Percentiles rank a stretch among this genome's conserved stretches.
Evolutionary conservation across 1,140 invertebrate species (phyloP).

Genomic region (Cydia fagiglandana): DNA sequence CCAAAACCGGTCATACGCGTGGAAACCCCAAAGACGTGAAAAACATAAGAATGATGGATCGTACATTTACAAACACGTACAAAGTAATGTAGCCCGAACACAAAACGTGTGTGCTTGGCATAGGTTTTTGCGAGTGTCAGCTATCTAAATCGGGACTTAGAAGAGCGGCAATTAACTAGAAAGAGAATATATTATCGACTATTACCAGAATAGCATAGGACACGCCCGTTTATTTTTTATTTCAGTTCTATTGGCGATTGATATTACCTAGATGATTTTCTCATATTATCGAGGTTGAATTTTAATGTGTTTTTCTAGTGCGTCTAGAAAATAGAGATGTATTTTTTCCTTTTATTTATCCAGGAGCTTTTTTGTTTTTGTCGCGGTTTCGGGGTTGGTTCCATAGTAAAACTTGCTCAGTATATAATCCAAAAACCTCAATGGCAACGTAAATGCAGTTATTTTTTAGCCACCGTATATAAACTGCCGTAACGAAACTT

Average conservation of each 20-base stretch:
- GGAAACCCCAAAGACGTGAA: background rate
- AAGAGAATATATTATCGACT: background rate
- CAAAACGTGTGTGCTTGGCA: background rate
- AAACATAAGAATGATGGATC: slow-evolving; percentile 27
- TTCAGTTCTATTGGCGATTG: background rate
- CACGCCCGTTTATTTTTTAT: background rate
- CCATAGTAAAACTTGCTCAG: too few species aligned
- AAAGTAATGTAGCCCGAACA: slow-evolving; percentile 2
- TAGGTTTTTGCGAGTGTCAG: background rate
- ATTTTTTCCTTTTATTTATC: too few species aligned
- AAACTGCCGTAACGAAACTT: background rate
- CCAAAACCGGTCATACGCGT: slow-evolving; percentile 5
- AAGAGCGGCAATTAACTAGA: background rate
- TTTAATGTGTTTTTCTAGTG: background rate
- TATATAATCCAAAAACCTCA: too few species aligned
- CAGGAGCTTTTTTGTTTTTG: too few species aligned
- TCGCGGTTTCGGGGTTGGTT: too few species aligned
- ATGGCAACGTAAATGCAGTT: too few species aligned
- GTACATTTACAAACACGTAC: background rate
- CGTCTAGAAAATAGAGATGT: too few species aligned
- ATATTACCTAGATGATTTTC: background rate
- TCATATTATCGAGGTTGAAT: background rate
- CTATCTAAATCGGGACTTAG: background rate
- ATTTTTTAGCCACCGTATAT: too few species aligned
- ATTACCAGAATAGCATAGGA: background rate